Evolutionary conservation across 2,113 vertebrate species (phyloP), one percentile per base, ranked within the genome.

Genomic region (Chrysochloris asiatica): DNA sequence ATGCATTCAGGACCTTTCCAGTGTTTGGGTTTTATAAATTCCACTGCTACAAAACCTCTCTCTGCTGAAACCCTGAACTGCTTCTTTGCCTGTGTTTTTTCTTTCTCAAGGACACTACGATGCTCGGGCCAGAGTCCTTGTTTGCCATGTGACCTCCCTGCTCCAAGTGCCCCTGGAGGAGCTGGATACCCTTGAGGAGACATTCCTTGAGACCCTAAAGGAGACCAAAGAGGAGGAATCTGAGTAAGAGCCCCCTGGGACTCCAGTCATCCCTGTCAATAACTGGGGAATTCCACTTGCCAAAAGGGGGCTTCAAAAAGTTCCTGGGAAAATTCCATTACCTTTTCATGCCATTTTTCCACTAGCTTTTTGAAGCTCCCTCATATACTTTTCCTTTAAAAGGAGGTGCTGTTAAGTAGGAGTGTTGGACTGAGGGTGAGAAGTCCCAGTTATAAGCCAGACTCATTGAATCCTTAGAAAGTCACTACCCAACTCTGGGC

Each of bases 121-220:
- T 76, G 98, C 99, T 59, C 98, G 99, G 84, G 97, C 98, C 0
- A 98, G 99, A 50, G 98, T 99, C 38, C 97, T 99, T 47, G 97
- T 99, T 61, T 98, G 98, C 13, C 99, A 98, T 30, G 43, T 99
- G 92, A 97, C 96, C 93, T 98, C 97, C 96, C 96, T 99, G 96
- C 98, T 99, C 17, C 97, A 96, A 5, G 97, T 99, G 59, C 95
- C 98, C 1, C 80, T 97, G 36, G 98, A 97, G 93, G 98, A 98
- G 93, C 97, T 99, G 94, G 98, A 99, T 86, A 93, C 98, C 82
- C 98, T 99, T 33, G 99, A 99, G 97, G 98, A 98, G 80, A 98
- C 98, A 0, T 97, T 99, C 77, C 98, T 99, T n/a, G 98, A 99
- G 96, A 98, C 94, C 91, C 97, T 99, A 97, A 98, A 98, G 93